Evolutionary conservation across 2,888 invertebrate species (phyloP).

Genomic region (Melinaea marsaeus): DNA sequence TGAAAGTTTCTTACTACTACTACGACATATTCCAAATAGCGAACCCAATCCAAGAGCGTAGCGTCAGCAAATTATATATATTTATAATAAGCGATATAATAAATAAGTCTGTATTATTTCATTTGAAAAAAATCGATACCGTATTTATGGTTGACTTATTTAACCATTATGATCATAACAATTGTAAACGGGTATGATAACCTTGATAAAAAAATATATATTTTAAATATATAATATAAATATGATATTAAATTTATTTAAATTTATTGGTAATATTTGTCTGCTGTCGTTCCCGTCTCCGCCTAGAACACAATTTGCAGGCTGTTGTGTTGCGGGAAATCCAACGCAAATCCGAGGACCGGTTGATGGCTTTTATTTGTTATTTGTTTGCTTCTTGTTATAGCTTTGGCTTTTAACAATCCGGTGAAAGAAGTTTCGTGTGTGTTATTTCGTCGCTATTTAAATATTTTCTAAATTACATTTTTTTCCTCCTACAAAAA

Average conservation of each 20-base stretch:
- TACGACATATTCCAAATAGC: conserved; percentile 17
- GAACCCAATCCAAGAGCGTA: not conserved
- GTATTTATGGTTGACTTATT: too few relatives aligned
- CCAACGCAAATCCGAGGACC: conserved; percentile 12
- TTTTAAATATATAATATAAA: too few relatives aligned
- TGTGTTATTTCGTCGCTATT: too few relatives aligned
- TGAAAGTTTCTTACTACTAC: conserved; percentile 17
- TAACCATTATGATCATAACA: too few relatives aligned
- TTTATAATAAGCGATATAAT: too few relatives aligned
- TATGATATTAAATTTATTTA: too few relatives aligned
- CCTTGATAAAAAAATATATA: too few relatives aligned
- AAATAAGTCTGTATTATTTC: too few relatives aligned
- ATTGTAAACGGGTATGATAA: too few relatives aligned
- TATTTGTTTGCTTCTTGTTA: not conserved
- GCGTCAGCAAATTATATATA: conserved; percentile 11
- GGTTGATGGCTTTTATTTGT: conserved; percentile 17
- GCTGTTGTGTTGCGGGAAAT: conserved; percentile 11
- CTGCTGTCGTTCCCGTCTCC: conserved; percentile 12
- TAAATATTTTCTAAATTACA: not conserved
- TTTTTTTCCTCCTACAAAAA: not conserved
- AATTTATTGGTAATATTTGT: not conserved
- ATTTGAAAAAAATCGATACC: too few relatives aligned
- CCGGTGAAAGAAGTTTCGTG: too few relatives aligned
- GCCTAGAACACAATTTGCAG: conserved; percentile 18
- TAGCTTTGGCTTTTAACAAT: too few relatives aligned